phyloP scores from a whole-genome alignment of 2,888 invertebrate species.

The Trissoscelio sp. region DNA sequence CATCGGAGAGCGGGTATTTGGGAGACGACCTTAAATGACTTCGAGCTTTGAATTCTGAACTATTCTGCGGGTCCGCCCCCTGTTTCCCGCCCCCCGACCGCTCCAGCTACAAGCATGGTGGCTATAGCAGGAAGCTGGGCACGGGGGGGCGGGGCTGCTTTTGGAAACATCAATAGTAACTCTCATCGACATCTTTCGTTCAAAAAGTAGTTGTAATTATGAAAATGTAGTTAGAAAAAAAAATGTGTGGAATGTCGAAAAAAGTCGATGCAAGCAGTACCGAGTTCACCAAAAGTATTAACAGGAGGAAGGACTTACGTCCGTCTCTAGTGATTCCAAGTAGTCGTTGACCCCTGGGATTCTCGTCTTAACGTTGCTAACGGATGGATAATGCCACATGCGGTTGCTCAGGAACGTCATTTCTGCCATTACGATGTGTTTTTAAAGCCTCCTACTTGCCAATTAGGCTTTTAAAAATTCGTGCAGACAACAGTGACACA shows the following conservation, averaged over 20 bases:
- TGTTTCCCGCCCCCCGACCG: slow-evolving; percentile 81
- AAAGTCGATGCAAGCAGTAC: slow-evolving; percentile 55
- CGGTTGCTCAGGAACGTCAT: slow-evolving; percentile 92
- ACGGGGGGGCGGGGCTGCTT: slow-evolving; percentile 79
- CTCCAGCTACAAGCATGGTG: slow-evolving; percentile 75
- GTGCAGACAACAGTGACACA: slow-evolving; percentile 61
- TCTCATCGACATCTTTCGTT: slow-evolving; percentile 58
- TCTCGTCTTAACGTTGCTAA: slow-evolving; percentile 97
- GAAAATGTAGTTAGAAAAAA: no score
- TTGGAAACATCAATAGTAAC: slow-evolving; percentile 59
- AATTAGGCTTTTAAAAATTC: slow-evolving; percentile 40
- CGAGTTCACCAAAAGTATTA: slow-evolving; percentile 59
- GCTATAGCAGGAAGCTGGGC: slow-evolving; percentile 79
- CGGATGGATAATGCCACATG: slow-evolving; percentile 94
- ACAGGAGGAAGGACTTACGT: slow-evolving; percentile 88
- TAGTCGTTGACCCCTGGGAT: slow-evolving; percentile 98
- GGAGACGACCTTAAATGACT: slow-evolving; percentile 71
- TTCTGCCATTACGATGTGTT: slow-evolving; percentile 86
- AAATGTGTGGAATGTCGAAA: slow-evolving; percentile 22
- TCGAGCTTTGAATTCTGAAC: slow-evolving; percentile 20
- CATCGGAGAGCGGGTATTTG: slow-evolving; percentile 80
- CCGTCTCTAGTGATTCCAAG: slow-evolving; percentile 93
- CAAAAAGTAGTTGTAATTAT: no score
- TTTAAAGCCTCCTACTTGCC: slow-evolving; percentile 55
- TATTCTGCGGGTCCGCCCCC: slow-evolving; percentile 72